A percentile compares a stretch with the other conserved stretches of the same genome.
Evolutionary conservation across 2,113 vertebrate species (phyloP).

Genomic region (Columba livia): DNA sequence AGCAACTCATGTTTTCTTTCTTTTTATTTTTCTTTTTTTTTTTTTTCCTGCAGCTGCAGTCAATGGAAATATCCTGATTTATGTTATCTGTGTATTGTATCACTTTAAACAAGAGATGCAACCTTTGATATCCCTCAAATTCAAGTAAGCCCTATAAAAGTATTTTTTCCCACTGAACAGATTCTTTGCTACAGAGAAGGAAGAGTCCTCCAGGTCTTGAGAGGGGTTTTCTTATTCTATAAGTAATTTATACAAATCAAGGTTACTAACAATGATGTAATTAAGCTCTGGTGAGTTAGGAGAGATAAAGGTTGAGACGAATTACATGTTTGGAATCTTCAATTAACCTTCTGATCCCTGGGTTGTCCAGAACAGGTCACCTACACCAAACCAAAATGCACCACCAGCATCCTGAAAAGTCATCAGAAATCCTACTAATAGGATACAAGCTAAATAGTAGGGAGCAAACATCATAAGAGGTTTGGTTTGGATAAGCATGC

Average conservation of each 20-base stretch:
- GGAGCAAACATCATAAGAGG: background rate
- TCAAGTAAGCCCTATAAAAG: background rate
- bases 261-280: background rate
- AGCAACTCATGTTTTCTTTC: background rate
- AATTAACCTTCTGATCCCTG: constrained; percentile 14
- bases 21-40: background rate
- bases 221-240: background rate
- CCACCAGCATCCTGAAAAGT: background rate
- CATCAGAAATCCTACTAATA: background rate
- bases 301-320: background rate
- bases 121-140: background rate
- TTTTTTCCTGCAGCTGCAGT: background rate
- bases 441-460: background rate
- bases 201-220: background rate
- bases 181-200: background rate
- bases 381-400: background rate
- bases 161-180: background rate
- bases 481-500: constrained; percentile 7
- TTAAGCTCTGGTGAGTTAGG: background rate
- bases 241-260: background rate
- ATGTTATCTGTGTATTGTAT: background rate
- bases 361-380: background rate
- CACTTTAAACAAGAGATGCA: background rate
- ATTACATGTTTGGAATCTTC: background rate
- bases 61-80: background rate